Base-by-base conservation (phyloP, 2,113 vertebrate species). In the Bettongia penicillata region DNA sequence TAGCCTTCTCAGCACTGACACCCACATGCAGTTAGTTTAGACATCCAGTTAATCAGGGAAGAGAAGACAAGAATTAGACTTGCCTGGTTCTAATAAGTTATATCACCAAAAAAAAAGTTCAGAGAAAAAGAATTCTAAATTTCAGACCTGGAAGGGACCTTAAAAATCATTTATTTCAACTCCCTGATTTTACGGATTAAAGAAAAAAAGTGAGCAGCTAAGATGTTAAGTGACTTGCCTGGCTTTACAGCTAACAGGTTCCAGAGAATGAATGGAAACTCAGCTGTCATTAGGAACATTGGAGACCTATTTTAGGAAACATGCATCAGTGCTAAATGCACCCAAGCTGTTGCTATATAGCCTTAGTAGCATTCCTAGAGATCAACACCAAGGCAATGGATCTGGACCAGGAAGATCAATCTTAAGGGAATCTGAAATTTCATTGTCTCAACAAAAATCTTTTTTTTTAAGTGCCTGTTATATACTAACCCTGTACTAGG, bases 61-160 rank as follows among this genome's bases (percentile, higher is more conserved):
- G 68, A 84, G 68, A 94, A 95, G 91, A 49, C 92, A 93, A 93
- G 57, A 84, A 37, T 89, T 68, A 61, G 91, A 92, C 55, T 93
- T 91, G 90, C 24, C 91, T 61, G 48, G 31, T 57, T 93, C 47
- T 84, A 53, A 6, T 43, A 91, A 91, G 48, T 53, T 25, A n/a
- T 57, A 43, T 16, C 16, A 47, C 51, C 4, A 55, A 95, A 92
- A 53, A 91, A 51, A 48, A 90, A 22, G 2, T 68, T 9, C 14
- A 94, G 93, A 68, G 47, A 25, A 61, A 37, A 16, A 68, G 31
- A 68, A 68, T 37, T 37, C 61, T 68, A 37, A 68, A 68, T 68
- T 16, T 37, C 12, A 77, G 53, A 22, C 19, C n/a, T 22, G 84
- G 57, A 89, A 5, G 5, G 91, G 93, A 91, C 68, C 48, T 84